Base-by-base conservation (phyloP, 2,888 invertebrate genomes). In the Megaustenia siamemsis region DNA sequence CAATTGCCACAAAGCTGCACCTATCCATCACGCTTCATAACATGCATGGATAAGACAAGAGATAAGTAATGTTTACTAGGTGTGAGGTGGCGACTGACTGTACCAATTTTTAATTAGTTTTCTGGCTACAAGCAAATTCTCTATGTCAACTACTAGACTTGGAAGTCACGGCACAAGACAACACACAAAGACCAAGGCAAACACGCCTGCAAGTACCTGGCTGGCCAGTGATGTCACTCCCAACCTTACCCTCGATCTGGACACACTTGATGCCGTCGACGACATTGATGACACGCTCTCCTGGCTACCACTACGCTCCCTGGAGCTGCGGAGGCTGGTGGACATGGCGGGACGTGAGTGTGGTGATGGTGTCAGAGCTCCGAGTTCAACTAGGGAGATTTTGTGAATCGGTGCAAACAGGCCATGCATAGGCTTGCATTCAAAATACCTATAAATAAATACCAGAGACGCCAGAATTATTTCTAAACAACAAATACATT, bases 351-450 rank as follows among this genome's bases (percentile, higher is more conserved):
- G 89, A 60, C 91, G 87, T 5, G 86, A 79, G 86, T 86, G 86
- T 1, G 90, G 90, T 81, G 89, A 90, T 0, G 91, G 89, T 0
- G 90, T 89, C 3, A 84, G 80, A 77, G 82, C 81, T 35, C 88
- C 88, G 1, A 82, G 75, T 2, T 86, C 86, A 60, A 88, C 79
- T 10, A 82, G 83, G 0, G 88, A 87, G 43, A 99, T 97, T 95
- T 99, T 99, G 92, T 97, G 96, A 84, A 97, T 95, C 1, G 98
- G 98, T 40, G 98, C 98, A 95, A 99, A 99, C 86, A 99, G 95
- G 1, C 99, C 99, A 94, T 96, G 97, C 93, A 97, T 96, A 63
- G 97, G 96, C 88, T 96, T 96, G 94, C 99, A 99, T 89, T 97
- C 96, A 95, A 99, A 99, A 95, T 99, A 99, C 95, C 98, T 94